Evolutionary conservation across 2,797 vertebrate genomes (phyloP), one percentile per base, ranked within the genome.

Genomic region (Leptodactylus fallax): DNA sequence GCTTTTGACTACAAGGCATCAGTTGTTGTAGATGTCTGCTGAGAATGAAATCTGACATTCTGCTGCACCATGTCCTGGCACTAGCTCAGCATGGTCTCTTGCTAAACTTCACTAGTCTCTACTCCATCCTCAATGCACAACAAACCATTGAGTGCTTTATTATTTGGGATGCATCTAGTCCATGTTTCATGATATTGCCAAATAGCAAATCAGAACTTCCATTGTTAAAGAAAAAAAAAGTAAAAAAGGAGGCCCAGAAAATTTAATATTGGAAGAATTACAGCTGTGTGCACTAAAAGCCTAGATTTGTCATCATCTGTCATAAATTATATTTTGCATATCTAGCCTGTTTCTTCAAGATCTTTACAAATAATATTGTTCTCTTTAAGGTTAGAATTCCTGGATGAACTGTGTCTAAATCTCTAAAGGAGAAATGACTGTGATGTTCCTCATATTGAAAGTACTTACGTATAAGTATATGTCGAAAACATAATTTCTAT

Each of bases 31-130:
- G 93, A 91, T 90, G 92, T 93, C 93, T 92, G 92, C 92, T 3
- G 87, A 91, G 93, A 91, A 91, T 93, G 93, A 95, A 94, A 92
- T 93, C 92, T 94, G 94, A 94, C 93, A 93, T 94, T 90, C 92
- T 93, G 91, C 92, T 93, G 91, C 90, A 91, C 93, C 90, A 21
- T 90, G 91, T 93, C 93, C 92, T 91, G 91, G 93, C 91, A 82
- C n/a, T 88, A 86, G 91, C 91, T 90, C 89, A 65, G 87, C 79
- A 47, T 92, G 87, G 88, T 92, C 91, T 91, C 91, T 91, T 81
- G 11, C 91, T 9, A 79, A 90, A 93, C 88, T 79, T 92, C 87
- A 56, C 88, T 7, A 88, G 87, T 17, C 91, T 90, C 89, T 87
- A 11, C 81, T 88, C 87, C 58, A 76, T 83, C 79, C 85, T 13